Percentiles rank a stretch among this genome's conserved stretches.
phyloP scores from a whole-genome alignment of 2,113 vertebrate genomes.

The Tachycineta bicolor region DNA sequence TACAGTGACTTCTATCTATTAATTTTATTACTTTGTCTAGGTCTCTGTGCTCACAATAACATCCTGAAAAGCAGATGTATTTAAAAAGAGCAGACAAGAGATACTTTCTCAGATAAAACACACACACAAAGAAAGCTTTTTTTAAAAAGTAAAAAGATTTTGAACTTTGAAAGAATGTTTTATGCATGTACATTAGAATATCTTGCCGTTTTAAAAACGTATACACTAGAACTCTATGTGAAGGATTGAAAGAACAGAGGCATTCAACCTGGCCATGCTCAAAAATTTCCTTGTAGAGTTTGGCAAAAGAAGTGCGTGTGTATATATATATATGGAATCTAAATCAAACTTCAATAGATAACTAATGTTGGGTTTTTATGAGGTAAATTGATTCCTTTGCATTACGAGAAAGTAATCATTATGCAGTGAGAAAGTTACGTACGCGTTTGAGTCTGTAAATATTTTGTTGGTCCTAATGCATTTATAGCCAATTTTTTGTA shows the following conservation, averaged over 20 bases:
- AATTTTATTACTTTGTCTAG: not conserved
- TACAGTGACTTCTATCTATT: not conserved
- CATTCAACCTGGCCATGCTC: not conserved
- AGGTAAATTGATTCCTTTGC: not conserved
- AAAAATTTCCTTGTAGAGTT: not conserved
- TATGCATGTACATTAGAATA: not conserved
- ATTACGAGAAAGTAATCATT: not conserved
- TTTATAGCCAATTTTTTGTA: not conserved
- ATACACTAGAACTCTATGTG: not conserved
- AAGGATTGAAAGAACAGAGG: not conserved
- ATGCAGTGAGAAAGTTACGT: not conserved
- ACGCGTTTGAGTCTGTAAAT: not conserved
- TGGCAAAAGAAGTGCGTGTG: not conserved
- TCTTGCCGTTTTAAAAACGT: not conserved
- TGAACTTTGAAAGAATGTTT: not conserved
- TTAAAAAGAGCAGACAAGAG: not conserved
- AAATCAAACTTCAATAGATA: not conserved
- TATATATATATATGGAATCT: not conserved
- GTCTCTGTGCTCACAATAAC: not conserved
- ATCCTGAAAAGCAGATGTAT: not conserved
- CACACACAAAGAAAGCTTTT: no score
- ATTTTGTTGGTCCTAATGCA: not conserved
- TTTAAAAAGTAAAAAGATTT: not conserved
- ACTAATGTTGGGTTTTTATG: not conserved
- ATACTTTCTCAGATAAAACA: not conserved